Evolutionary conservation across 2,113 vertebrate genomes (phyloP).

Genomic region (Strigops habroptila): DNA sequence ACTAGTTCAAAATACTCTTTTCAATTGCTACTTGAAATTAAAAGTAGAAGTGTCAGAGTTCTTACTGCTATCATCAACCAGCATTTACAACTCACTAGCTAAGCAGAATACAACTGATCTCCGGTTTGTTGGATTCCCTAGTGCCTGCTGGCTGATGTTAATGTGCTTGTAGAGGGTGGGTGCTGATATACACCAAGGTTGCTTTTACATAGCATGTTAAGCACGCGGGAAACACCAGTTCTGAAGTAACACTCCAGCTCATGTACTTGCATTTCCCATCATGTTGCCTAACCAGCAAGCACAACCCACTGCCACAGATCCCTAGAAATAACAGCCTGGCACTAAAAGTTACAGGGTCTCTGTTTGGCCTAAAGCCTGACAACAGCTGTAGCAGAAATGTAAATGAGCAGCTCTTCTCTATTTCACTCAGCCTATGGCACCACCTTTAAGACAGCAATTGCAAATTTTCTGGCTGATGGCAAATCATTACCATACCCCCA

Average conservation of each 20-base stretch:
- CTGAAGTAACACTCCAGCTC: neutral
- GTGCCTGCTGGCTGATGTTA: neutral
- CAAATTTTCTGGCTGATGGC: neutral
- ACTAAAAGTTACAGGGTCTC: neutral
- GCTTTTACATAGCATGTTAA: rapidly evolving
- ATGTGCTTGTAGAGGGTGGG: neutral
- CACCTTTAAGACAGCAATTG: rapidly evolving
- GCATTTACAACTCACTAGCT: neutral
- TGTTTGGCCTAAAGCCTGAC: neutral
- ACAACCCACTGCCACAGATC: neutral
- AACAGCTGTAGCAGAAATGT: neutral
- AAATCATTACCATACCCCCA: neutral
- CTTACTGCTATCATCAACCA: neutral
- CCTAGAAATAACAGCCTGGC: neutral
- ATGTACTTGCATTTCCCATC: neutral
- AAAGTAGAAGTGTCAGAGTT: neutral
- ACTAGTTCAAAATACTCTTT: neutral
- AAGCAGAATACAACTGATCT: neutral
- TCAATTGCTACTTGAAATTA: neutral
- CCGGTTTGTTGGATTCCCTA: neutral
- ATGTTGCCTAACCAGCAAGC: neutral
- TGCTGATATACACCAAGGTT: neutral
- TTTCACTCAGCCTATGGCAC: neutral
- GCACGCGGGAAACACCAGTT: neutral
- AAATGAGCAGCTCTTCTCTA: neutral